Base-by-base conservation (phyloP, 2,113 vertebrate species). In the Scophthalmus maximus region DNA sequence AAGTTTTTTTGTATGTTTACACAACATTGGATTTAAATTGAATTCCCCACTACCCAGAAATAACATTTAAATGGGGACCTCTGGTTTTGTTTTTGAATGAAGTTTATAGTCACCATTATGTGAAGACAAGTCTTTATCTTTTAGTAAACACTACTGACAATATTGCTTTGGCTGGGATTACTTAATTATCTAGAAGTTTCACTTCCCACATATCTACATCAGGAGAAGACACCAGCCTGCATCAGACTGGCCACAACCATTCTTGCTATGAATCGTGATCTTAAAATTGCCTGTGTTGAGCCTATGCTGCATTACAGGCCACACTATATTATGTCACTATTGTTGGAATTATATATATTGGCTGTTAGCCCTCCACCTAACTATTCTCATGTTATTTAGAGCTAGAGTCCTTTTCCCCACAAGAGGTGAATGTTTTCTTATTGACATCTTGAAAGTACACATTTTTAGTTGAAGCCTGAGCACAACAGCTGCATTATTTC, bases 1-100 rank as follows among this genome's bases (percentile, higher is more conserved):
- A 76, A 15, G 60, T 76, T 36, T 29, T 78, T 84, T 63, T 78
- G 32, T 85, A 64, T 68, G 32, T 85, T 81, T 8, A 32, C 59
- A 87, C 72, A 77, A 86, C 71, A 82, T 58, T 82, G 84, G 26
- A 42, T 81, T 61, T 61, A 29, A 84, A 32, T 26, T 22, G n/a
- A n/a, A 34, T 7, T 8, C 12, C 2, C 38, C 66, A 29, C 53
- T 56, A 53, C 38, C 68, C 10, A 63, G 18, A 68, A 64, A 50
- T 29, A 76, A 70, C 7, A 22, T 40, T 65, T 64, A 8, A n/a
- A 61, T 68, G 57, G 18, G 6, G 18, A 18, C 42, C 42, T 46
- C n/a, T n/a, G n/a, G 42, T 46, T 46, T 15, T 46, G 20, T 88
- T 85, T 83, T 76, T 71, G 57, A 84, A 86, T 84, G 79, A 83